Evolutionary conservation across 2,113 vertebrate genomes (phyloP), one percentile per base, ranked within the genome.

Genomic region (Cephalopholis sonnerati): DNA sequence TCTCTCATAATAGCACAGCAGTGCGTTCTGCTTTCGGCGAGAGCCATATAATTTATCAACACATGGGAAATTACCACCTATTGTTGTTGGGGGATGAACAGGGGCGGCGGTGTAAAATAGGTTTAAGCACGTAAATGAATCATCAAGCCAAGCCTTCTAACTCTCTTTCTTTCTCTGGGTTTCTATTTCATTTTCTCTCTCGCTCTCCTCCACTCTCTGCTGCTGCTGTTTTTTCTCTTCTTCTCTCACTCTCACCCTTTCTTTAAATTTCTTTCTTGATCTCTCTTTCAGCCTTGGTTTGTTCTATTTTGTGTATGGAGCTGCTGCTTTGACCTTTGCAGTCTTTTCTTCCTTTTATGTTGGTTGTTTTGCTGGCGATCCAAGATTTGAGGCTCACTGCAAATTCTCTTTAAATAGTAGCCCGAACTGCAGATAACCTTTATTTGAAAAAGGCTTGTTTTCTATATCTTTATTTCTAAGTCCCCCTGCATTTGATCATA

Each of bases 71-170:
- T 93, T 76, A 94, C 62, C 18, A 29, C 51, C 90, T 84, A 89
- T 93, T 91, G 91, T 92, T 90, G 84, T 79, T 80, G 61, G 50
- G 69, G 71, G 86, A 88, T 61, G 87, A 91, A 82, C 62, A 88
- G 77, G 82, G 85, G 81, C 27, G 64, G 53, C 0, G 24, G 85
- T 87, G 89, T 86, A 87, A 89, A 92, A 93, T 85, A 85, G 85
- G 84, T 87, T 92, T 91, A 89, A 91, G 77, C 84, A 84, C 44
- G 12, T 87, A 86, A 94, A 91, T 86, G 89, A 92, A 92, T 93
- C 88, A 89, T 91, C 79, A 89, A 81, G 81, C 83, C 62, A 64
- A 83, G 77, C 78, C 84, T 73, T 77, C 68, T 79, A 77, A 77
- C 70, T 77, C 69, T 59, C 69, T 61, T 70, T 59, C 63, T 61